These are phyloP conservation scores for Sardina pilchardus DNA, from an alignment of 2,113 vertebrate genomes.

Conservation along the genomic window DNA sequence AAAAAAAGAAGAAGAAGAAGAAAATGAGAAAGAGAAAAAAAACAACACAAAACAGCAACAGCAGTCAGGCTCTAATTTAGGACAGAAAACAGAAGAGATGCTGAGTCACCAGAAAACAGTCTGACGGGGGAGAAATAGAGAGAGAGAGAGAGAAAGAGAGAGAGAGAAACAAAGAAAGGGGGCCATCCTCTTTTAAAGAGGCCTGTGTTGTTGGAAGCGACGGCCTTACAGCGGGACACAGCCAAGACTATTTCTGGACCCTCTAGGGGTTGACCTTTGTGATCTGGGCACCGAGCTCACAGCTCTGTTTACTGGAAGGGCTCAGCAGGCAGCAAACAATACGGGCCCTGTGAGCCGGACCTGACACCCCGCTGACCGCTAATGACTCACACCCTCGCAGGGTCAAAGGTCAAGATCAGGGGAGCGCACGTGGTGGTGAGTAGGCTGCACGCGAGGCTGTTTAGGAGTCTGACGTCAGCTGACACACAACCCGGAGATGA, in stretches of 20 bases:
- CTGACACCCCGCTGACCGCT: conserved; percentile 44
- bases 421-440: not conserved
- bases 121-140: conserved; percentile 34
- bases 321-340: conserved; percentile 61
- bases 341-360: conserved; percentile 64
- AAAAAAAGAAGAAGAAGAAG: conserved; percentile 46
- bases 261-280: conserved; percentile 64
- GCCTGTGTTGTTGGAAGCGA: not conserved
- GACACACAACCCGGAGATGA: not conserved
- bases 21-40: conserved; percentile 52
- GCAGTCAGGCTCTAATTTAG: conserved; percentile 58
- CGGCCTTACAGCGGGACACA: conserved; percentile 24
- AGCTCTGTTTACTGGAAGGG: conserved; percentile 73
- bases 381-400: conserved; percentile 38
- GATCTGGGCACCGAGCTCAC: conserved; percentile 52
- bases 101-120: conserved; percentile 72
- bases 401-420: conserved; percentile 32
- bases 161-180: not conserved
- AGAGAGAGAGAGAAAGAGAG: not conserved
- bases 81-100: conserved; percentile 67
- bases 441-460: not conserved
- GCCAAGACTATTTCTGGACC: conserved; percentile 57
- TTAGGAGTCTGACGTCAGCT: conserved; percentile 6
- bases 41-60: not conserved
- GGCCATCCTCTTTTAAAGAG: not conserved